These are phyloP conservation scores for Tragelaphus scriptus DNA, from an alignment of 2,113 vertebrate species.

Conservation along the genomic window DNA sequence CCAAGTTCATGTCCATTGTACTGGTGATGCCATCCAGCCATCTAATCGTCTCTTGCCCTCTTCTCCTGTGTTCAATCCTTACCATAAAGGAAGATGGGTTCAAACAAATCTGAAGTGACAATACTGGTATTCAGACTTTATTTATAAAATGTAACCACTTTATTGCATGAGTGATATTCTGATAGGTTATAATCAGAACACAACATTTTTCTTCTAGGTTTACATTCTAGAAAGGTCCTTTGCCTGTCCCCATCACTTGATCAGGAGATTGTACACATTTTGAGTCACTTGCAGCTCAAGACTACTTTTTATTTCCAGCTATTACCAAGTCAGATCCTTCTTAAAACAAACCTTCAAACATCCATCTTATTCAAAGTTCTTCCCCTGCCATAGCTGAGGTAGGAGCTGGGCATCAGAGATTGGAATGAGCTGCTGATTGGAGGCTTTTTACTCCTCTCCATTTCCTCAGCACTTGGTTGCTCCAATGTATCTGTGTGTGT, in stretches of 20 bases:
- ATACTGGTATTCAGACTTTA: not conserved
- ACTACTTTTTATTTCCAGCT: not conserved
- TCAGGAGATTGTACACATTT: not conserved
- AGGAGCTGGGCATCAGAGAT: not conserved
- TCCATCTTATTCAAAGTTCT: not conserved
- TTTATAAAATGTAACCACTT: not conserved
- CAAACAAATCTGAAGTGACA: not conserved
- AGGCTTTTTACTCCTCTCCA: not conserved
- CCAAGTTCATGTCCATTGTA: not conserved
- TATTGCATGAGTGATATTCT: not conserved
- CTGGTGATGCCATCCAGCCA: not conserved
- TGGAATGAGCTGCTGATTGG: not conserved
- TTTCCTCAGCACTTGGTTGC: not conserved
- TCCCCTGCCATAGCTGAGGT: not conserved
- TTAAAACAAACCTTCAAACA: not conserved
- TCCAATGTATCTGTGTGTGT: not conserved
- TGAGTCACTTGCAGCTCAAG: not conserved
- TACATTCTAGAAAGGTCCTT: not conserved
- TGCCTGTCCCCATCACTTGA: not conserved
- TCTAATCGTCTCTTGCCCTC: fast-evolving
- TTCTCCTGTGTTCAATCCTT: not conserved
- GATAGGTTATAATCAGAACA: not conserved
- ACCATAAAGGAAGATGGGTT: not conserved
- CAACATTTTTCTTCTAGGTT: not conserved
- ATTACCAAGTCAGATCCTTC: not conserved